Percentiles rank a stretch among this genome's conserved stretches.
phyloP scores from a whole-genome alignment of 2,888 invertebrate species.

The Clostera curtula region DNA sequence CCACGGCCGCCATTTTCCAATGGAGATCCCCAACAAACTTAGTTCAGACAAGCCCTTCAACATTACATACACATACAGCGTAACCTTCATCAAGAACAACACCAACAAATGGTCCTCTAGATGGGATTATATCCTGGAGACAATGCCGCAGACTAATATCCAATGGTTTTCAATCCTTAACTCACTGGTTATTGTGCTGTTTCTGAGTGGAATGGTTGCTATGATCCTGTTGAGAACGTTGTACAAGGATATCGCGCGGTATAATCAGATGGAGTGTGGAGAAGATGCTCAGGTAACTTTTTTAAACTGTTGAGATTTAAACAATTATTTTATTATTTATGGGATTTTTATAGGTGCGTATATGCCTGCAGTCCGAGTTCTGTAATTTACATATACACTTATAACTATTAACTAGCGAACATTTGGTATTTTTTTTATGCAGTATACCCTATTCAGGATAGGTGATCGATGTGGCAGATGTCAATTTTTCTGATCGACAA shows the following conservation, averaged over 20 bases:
- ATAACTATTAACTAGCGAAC: no score
- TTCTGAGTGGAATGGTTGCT: constrained; percentile 99
- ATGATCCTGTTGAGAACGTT: constrained; percentile 98
- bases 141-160: constrained; percentile 98
- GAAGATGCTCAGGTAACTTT: constrained; percentile 92
- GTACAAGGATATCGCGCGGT: constrained; percentile 98
- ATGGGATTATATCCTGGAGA: constrained; percentile 99
- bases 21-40: constrained; percentile 80
- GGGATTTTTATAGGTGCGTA: background rate
- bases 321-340: constrained; percentile 31
- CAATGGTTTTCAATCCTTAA: constrained; percentile 99
- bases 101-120: constrained; percentile 97
- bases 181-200: constrained; percentile 96
- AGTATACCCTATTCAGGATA: no score
- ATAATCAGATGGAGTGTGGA: constrained; percentile 95
- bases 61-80: constrained; percentile 91
- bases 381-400: no score
- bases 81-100: constrained; percentile 86
- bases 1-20: constrained; percentile 68
- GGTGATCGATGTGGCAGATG: no score
- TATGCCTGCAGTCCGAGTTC: no score
- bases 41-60: constrained; percentile 67
- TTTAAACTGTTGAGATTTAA: background rate
- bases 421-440: no score
- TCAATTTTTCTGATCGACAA: no score